Evolutionary conservation across 2,888 invertebrate species (phyloP).

Genomic region (Morpho helenor): DNA sequence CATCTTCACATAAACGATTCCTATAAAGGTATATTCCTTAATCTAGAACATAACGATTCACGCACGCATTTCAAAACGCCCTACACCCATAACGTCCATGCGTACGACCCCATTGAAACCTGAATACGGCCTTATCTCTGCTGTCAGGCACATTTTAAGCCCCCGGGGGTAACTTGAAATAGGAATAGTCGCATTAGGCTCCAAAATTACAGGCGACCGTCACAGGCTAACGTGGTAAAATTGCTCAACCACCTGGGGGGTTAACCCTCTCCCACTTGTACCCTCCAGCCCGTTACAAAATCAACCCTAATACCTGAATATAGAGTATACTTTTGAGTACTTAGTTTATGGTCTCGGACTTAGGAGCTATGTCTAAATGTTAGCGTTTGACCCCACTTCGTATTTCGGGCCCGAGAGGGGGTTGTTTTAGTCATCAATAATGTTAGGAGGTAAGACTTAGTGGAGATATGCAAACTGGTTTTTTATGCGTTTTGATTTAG

Average conservation of each 20-base stretch:
- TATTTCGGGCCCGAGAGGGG: constrained; percentile 60
- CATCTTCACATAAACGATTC: too few relatives aligned
- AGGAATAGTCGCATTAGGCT: constrained; percentile 78
- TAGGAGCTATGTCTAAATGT: constrained; percentile 45
- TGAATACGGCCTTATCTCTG: constrained; percentile 53
- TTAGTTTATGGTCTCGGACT: constrained; percentile 32
- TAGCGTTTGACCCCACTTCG: constrained; percentile 75
- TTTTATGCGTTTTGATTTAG: neutral
- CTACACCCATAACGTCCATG: constrained; percentile 21
- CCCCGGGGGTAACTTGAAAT: constrained; percentile 72
- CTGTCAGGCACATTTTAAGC: constrained; percentile 69
- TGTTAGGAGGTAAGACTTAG: constrained; percentile 67
- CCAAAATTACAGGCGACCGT: constrained; percentile 78
- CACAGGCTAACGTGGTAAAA: constrained; percentile 76
- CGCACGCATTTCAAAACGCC: constrained; percentile 16
- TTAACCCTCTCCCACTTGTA: constrained; percentile 46
- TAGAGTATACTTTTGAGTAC: constrained; percentile 27
- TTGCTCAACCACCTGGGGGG: constrained; percentile 73
- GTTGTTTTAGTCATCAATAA: constrained; percentile 75
- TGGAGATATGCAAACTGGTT: constrained; percentile 44
- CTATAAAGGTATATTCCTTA: neutral
- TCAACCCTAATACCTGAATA: constrained; percentile 24
- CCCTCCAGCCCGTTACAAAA: constrained; percentile 28
- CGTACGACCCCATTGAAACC: constrained; percentile 23
- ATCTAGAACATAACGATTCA: constrained; percentile 15